Base-by-base conservation (phyloP, 2,888 invertebrate genomes). In the Drosophila demipolita region DNA sequence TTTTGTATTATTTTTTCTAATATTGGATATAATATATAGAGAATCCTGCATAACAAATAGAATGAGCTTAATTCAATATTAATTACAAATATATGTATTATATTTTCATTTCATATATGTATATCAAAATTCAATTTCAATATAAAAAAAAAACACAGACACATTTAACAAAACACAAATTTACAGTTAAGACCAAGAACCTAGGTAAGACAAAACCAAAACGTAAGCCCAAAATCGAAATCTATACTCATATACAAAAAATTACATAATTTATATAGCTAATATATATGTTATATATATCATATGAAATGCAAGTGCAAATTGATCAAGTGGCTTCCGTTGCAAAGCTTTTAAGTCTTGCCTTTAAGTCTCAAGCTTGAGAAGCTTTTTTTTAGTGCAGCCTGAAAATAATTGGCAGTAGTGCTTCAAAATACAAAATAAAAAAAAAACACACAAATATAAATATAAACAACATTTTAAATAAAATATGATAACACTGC, bases 271-370 rank as follows among this genome's bases (percentile, higher is more conserved):
- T 48, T 62, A 65, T 67, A 61, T 49, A 76, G 66, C 60, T 69
- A 72, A 50, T 54, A 66, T 57, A 58, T 52, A 32, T 32, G 29
- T 40, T 35, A 45, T 48, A 26, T 48, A 53, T 66, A 35, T 75
- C 55, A 45, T 71, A 72, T 60, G 58, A 73, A 71, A 67, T 64
- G 70, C 75, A 76, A 80, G 55, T 82, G 75, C 72, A 66, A 66
- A 71, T 53, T 60, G 63, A 66, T 52, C 40, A 72, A 77, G 48
- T 68, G 72, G 83, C 86, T 88, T 88, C 63, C 53, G 74, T 52
- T 78, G 87, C 87, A 86, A 86, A 80, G 89, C 85, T 89, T 89
- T 87, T 71, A 66, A 72, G 73, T 78, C 67, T 77, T 80, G 84
- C 75, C 74, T 73, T 71, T 66, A 72, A 78, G 61, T 77, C 81